phyloP scores from a whole-genome alignment of 2,113 vertebrate genomes.

The Camelus bactrianus region DNA sequence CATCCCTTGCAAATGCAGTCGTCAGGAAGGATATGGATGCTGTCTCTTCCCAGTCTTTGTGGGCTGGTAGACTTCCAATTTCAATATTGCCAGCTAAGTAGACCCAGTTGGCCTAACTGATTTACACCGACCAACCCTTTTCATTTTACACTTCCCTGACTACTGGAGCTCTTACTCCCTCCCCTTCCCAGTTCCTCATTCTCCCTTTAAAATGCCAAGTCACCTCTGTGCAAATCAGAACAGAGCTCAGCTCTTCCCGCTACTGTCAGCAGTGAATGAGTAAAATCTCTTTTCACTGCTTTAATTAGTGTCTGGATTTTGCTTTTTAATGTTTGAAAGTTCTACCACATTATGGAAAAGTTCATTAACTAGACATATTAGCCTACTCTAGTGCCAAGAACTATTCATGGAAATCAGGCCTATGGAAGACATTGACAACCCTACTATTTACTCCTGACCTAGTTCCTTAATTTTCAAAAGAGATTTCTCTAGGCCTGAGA shows the following conservation, averaged over 20 bases:
- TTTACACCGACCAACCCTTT: not conserved
- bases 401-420: not conserved
- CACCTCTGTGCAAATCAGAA: not conserved
- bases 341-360: not conserved
- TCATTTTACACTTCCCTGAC: not conserved
- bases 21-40: not conserved
- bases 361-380: not conserved
- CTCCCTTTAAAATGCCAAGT: not conserved
- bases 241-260: not conserved
- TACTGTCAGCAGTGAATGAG: not conserved
- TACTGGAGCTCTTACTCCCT: not conserved
- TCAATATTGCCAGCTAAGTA: not conserved
- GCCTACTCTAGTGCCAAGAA: not conserved
- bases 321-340: not conserved
- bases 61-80: not conserved
- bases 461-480: not conserved
- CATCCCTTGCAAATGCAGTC: not conserved
- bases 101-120: not conserved
- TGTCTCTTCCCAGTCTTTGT: not conserved
- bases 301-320: not conserved
- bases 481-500: not conserved
- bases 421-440: not conserved
- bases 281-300: not conserved
- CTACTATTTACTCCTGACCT: not conserved
- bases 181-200: not conserved